Conservation (phyloP, 2,888 invertebrate genomes). For the Unio delphinus region DNA sequence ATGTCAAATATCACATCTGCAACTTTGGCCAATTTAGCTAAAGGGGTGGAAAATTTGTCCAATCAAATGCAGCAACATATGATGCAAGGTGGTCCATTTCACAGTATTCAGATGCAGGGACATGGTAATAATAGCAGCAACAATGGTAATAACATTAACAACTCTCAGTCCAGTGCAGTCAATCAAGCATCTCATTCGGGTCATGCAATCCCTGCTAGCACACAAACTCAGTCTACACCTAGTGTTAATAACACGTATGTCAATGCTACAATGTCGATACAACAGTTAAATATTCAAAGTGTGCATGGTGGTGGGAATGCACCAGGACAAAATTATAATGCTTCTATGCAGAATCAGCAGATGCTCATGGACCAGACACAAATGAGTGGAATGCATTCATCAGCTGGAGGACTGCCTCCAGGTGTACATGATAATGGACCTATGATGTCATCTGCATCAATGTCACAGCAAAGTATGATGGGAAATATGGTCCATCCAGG, state of each 20-base stretch:
- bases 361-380: constrained; percentile 56
- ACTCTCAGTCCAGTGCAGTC: too few relatives aligned
- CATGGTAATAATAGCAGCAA: constrained; percentile 40
- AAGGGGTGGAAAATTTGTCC: constrained; percentile 70
- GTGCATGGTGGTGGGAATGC: constrained; percentile 52
- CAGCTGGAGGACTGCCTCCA: constrained; percentile 14
- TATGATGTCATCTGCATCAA: constrained; percentile 18
- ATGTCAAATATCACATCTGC: constrained; percentile 70
- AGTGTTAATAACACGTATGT: constrained; percentile 74
- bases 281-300: constrained; percentile 74
- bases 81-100: constrained; percentile 71
- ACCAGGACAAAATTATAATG: constrained; percentile 49
- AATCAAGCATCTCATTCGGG: neutral
- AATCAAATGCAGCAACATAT: constrained; percentile 71
- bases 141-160: constrained; percentile 14
- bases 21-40: constrained; percentile 69
- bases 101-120: constrained; percentile 70
- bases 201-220: neutral
- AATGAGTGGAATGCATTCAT: constrained; percentile 19
- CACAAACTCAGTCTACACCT: constrained; percentile 50
- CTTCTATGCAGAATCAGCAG: constrained; percentile 64
- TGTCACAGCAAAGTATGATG: constrained; percentile 24
- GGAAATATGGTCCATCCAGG: constrained; percentile 15
- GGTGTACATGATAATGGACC: constrained; percentile 18
- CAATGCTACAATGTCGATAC: constrained; percentile 74